Evolutionary conservation across 2,888 invertebrate genomes (phyloP).

Genomic region (Cactoblastis cactorum): DNA sequence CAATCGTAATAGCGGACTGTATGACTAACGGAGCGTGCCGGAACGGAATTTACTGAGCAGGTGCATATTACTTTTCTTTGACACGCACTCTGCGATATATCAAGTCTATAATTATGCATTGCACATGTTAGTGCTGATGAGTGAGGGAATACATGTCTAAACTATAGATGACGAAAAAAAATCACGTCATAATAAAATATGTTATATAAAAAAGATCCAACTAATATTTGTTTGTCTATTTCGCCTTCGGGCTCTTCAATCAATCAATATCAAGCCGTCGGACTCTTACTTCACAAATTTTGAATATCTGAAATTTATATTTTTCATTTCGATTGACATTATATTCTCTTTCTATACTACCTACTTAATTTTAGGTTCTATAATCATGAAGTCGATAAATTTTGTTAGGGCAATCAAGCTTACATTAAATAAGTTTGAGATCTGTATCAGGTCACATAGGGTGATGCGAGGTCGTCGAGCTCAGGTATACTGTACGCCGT

Average conservation of each 20-base stretch:
- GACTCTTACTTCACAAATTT: too few relatives aligned
- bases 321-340: not conserved
- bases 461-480: slow-evolving; percentile 25
- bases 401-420: not conserved
- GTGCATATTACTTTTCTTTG: slow-evolving; percentile 19
- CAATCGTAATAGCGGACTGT: slow-evolving; percentile 20
- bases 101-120: slow-evolving; percentile 6
- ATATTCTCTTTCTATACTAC: not conserved
- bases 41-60: slow-evolving; percentile 23
- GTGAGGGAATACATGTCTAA: not conserved
- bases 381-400: not conserved
- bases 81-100: slow-evolving; percentile 15
- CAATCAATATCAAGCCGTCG: too few relatives aligned
- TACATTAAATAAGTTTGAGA: not conserved
- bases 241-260: too few relatives aligned
- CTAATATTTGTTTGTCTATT: not conserved
- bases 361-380: not conserved
- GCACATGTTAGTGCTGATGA: not conserved
- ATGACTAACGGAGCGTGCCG: slow-evolving; percentile 25
- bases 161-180: too few relatives aligned
- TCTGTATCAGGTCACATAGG: not conserved
- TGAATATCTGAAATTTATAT: too few relatives aligned
- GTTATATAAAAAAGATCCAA: not conserved
- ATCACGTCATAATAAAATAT: too few relatives aligned
- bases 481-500: slow-evolving; percentile 19